Evolutionary conservation across 1,140 invertebrate species (phyloP), one percentile per base, ranked within the genome.

Genomic region (Chelonus insularis): DNA sequence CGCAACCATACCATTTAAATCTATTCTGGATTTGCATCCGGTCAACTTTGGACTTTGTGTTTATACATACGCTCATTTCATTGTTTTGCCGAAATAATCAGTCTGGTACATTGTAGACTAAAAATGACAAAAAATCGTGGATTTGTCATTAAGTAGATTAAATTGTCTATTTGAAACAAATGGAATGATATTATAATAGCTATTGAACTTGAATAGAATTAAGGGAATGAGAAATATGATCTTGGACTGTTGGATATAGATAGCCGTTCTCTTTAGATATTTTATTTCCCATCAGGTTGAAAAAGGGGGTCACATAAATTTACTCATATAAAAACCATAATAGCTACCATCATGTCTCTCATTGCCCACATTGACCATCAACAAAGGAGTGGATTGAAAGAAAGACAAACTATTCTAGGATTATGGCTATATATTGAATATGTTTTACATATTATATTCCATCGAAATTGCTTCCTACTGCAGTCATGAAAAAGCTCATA

Each of bases 1-100:
- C 72, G 64, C 72, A 70, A 74, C 67, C 70, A 68, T 71, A 21
- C 71, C 62, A 67, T 69, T 73, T 61, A 68, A 72, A 74, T 64
- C 62, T 68, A 73, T 68, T 62, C 67, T 61, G 68, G 67, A 63
- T 68, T 50, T 59, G 62, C 63, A 55, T 64, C 47, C 56, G 65
- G 64, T 70, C 18, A 52, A 23, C 6, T 60, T 52, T 60, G 14
- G 9, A 34, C 9, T 56, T 21, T 12, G 36, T n/a, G 36, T 48
- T 11, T 18, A 48, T 45, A 2, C 45, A 48, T 9, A 48, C 23
- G n/a, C 6, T 29, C 7, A 29, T 29, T 29, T 29, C 7, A 4
- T 29, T 4, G 3, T 29, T 29, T 29, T 29, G 25, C 7, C 3
- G 3, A 29, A 29, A 29, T 29, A 29, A 29, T 3, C 7, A 29